Base-by-base conservation (phyloP, 2,888 invertebrate species). In the Phengaris arion region DNA sequence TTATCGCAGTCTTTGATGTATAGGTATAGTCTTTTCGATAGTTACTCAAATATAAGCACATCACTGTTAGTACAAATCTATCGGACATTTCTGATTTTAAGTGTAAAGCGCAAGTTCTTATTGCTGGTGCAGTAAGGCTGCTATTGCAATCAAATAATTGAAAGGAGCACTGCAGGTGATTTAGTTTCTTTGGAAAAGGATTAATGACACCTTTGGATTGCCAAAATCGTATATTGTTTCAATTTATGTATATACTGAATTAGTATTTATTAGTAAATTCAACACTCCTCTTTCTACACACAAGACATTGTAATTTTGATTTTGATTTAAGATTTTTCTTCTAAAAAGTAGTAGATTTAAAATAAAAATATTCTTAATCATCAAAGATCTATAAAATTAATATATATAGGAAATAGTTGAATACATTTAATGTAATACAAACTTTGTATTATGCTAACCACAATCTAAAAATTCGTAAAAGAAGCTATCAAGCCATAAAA, bases 121-220 rank as follows among this genome's bases (percentile, higher is more conserved):
- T 68, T 75, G 74, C 6, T 9, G 48, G 46, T 13, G 69, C 55
- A 48, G 22, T 75, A 75, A 69, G 75, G 68, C 57, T 57, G 55
- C 22, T 57, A 51, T 74, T 64, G 51, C 48, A 74, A 59, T 69
- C 72, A 72, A 52, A 72, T 72, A 64, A 74, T 74, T 74, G 74
- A 51, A 74, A 74, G 12, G 46, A 74, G n/a, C 45, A 22, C 46
- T 57, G 57, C 48, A 74, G 55, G 64, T 59, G 64, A 59, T 74
- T 74, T 51, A 35, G 55, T 64, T 3, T 54, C 35, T 54, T 54
- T 22, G 52, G 54, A 15, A 72, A 35, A 72, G 48, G 72, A 54
- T 72, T 54, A 72, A 72, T 72, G 54, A 35, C 54, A 54, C 51
- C 35, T 72, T 22, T 54, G 48, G 35, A 70, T 48, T 52, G 72